Percentiles rank a stretch among this genome's conserved stretches.
These are phyloP conservation scores for Zaprionus ornatus DNA, from an alignment of 1,140 invertebrate genomes.

Conservation along the genomic window DNA sequence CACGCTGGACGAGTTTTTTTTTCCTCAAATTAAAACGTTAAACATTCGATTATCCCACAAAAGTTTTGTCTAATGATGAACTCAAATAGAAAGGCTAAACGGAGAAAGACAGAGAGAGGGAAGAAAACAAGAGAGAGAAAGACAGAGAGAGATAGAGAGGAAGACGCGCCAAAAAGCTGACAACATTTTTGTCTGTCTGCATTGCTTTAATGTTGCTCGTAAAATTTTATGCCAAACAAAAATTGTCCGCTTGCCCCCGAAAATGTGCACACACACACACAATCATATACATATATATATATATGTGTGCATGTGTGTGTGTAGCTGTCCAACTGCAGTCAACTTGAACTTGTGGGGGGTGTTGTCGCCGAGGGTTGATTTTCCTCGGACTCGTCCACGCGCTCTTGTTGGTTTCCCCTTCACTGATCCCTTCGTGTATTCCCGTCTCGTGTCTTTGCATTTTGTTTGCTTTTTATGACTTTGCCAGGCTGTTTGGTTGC, in stretches of 20 bases:
- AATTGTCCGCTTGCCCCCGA: constrained; percentile 66
- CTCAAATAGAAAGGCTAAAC: constrained; percentile 36
- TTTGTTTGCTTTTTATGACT: constrained; percentile 81
- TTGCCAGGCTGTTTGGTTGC: constrained; percentile 54
- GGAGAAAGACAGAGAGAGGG: constrained; percentile 13
- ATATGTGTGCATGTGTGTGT: constrained; percentile 25
- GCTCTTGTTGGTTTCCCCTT: neutral
- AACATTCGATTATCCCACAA: constrained; percentile 76
- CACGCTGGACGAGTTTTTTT: neutral
- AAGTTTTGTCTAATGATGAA: constrained; percentile 67
- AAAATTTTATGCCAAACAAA: constrained; percentile 82
- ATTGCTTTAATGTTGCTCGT: constrained; percentile 73
- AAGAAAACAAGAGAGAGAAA: neutral
- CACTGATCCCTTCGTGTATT: constrained; percentile 13
- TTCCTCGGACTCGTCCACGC: constrained; percentile 34
- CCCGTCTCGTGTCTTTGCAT: constrained; percentile 68
- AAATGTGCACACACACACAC: constrained; percentile 14
- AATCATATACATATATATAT: constrained; percentile 14
- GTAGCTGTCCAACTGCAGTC: constrained; percentile 68
- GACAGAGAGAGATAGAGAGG: constrained; percentile 11
- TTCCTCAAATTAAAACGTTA: constrained; percentile 75
- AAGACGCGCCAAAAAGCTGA: constrained; percentile 66
- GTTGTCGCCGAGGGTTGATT: constrained; percentile 65
- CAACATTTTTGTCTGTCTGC: constrained; percentile 64
- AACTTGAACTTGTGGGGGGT: constrained; percentile 72